These are phyloP conservation scores for Apamea anceps DNA, from an alignment of 2,888 invertebrate species.

Conservation along the genomic window DNA sequence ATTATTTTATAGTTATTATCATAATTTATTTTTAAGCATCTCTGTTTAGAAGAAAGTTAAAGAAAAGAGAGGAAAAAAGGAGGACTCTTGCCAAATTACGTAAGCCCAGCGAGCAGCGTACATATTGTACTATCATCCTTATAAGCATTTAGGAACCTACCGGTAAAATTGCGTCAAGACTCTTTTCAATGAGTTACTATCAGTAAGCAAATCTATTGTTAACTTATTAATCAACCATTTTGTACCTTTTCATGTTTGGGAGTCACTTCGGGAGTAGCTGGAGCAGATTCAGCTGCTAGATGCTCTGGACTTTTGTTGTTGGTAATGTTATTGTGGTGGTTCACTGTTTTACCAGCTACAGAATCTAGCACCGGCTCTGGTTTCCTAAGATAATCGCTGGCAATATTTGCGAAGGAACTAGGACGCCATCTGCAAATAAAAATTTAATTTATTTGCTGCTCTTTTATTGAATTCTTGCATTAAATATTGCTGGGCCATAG, in stretches of 20 bases:
- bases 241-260: conserved; percentile 54
- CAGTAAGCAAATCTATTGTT: neutral
- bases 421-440: conserved; percentile 74
- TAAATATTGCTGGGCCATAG: no score
- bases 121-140: neutral
- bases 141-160: neutral
- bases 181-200: neutral
- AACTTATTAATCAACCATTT: neutral
- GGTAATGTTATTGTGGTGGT: conserved; percentile 26
- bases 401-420: conserved; percentile 70
- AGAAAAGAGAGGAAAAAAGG: neutral
- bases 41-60: neutral
- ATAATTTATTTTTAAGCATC: neutral
- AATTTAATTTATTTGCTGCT: neutral
- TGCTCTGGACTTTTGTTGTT: conserved; percentile 14
- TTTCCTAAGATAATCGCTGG: conserved; percentile 65
- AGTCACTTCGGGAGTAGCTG: conserved; percentile 33
- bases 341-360: conserved; percentile 46
- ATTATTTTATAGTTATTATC: neutral
- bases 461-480: neutral
- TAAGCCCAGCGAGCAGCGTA: neutral
- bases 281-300: conserved; percentile 22
- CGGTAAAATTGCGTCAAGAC: neutral
- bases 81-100: neutral
- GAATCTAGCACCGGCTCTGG: conserved; percentile 65